A percentile compares a stretch with the other conserved stretches of the same genome.
These are phyloP conservation scores for Xenopus petersii DNA, from an alignment of 2,797 vertebrate genomes.

Conservation along the genomic window DNA sequence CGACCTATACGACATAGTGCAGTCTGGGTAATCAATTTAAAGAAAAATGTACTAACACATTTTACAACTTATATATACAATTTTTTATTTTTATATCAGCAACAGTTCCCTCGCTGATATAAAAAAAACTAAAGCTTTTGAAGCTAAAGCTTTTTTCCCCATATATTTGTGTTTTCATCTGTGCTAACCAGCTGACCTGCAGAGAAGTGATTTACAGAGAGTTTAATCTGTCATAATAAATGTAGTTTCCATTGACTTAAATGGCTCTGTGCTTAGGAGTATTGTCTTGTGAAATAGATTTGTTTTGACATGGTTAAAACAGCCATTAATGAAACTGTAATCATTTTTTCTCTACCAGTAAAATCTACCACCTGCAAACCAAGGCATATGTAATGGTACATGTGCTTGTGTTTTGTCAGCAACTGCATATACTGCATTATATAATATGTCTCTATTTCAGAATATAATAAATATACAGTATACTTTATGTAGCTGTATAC, in stretches of 20 bases:
- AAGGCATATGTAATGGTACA: slow-evolving; percentile 1
- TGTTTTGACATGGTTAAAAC: slow-evolving; percentile 34
- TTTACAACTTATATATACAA: too few relatives aligned
- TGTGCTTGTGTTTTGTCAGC: not conserved
- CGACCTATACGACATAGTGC: too few relatives aligned
- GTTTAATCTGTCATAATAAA: slow-evolving; percentile 23
- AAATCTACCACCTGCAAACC: not conserved
- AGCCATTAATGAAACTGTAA: slow-evolving; percentile 24
- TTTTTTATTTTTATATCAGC: too few relatives aligned
- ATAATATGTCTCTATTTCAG: too few relatives aligned
- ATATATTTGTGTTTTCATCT: not conserved
- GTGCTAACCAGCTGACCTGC: not conserved
- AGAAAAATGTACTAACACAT: too few relatives aligned
- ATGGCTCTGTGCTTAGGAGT: not conserved
- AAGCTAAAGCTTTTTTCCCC: not conserved
- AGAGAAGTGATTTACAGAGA: not conserved
- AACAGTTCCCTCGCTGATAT: too few relatives aligned
- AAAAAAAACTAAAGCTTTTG: too few relatives aligned
- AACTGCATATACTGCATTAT: too few relatives aligned
- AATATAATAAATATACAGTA: too few relatives aligned
- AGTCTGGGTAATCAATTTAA: too few relatives aligned
- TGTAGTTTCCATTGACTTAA: slow-evolving; percentile 5
- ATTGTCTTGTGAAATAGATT: slow-evolving; percentile 15
- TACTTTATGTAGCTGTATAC: too few relatives aligned
- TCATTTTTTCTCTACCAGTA: not conserved